phyloP scores from a whole-genome alignment of 2,113 vertebrate genomes.

The Chaenocephalus aceratus region DNA sequence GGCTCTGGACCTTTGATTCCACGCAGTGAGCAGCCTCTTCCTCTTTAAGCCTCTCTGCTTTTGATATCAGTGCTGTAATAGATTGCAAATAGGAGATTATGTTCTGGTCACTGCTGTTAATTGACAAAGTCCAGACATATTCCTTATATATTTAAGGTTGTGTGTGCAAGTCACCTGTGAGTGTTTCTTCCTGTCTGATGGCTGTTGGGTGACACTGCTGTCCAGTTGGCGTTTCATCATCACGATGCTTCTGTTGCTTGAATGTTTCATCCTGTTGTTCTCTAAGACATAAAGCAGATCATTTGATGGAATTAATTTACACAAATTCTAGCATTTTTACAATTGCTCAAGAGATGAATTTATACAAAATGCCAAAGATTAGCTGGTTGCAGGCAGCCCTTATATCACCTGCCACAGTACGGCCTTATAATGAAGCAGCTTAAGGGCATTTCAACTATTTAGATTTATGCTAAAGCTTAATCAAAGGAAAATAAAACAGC shows the following conservation, averaged over 20 bases:
- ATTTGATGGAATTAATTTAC: background rate
- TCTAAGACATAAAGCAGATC: conserved; percentile 9
- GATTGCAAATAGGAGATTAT: conserved; percentile 20
- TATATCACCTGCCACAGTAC: no score
- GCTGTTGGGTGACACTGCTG: background rate
- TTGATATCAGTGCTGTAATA: conserved; percentile 45
- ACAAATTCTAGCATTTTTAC: no score
- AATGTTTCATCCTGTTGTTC: conserved; percentile 33
- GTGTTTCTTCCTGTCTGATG: conserved; percentile 21
- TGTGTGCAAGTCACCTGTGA: conserved; percentile 43
- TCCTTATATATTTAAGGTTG: background rate
- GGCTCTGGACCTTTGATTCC: conserved; percentile 23
- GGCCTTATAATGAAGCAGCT: background rate
- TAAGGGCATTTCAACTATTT: background rate
- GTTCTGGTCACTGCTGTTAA: background rate
- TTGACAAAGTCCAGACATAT: background rate
- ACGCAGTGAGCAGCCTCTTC: background rate
- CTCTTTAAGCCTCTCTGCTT: background rate
- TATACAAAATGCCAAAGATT: background rate
- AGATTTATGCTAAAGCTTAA: background rate
- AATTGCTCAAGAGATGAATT: background rate
- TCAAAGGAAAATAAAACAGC: background rate
- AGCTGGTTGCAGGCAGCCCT: background rate
- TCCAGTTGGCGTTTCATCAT: background rate
- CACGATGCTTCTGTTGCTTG: background rate